Percentiles rank a stretch among this genome's conserved stretches.
These are phyloP conservation scores for Acrocephalus scirpaceus DNA, from an alignment of 2,797 vertebrate genomes.

Conservation along the genomic window DNA sequence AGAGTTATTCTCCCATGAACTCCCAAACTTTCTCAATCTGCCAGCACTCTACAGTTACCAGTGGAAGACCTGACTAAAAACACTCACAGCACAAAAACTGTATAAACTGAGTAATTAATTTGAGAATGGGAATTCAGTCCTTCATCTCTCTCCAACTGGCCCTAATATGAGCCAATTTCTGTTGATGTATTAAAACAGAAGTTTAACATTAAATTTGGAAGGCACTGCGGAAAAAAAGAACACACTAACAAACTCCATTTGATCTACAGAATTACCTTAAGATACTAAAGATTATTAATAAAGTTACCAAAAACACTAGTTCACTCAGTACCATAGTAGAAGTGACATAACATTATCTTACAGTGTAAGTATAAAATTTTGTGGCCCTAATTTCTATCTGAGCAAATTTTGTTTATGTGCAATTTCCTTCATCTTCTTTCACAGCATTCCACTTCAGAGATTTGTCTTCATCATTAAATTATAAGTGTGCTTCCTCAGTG, in stretches of 20 bases:
- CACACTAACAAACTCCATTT: neutral
- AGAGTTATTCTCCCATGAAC: neutral
- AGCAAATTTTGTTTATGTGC: constrained; percentile 12
- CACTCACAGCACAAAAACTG: neutral
- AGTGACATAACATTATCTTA: neutral
- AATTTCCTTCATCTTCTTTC: neutral
- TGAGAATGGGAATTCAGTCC: neutral
- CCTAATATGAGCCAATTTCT: neutral
- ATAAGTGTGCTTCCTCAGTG: neutral
- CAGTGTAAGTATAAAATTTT: neutral
- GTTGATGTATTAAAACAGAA: neutral
- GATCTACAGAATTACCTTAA: neutral
- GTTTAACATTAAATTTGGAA: neutral
- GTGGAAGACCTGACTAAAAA: neutral
- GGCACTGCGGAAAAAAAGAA: constrained; percentile 4
- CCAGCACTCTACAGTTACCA: neutral
- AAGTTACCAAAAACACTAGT: neutral
- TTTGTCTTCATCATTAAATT: neutral
- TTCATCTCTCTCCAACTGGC: neutral
- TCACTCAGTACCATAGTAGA: neutral
- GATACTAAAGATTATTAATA: neutral
- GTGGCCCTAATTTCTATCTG: neutral
- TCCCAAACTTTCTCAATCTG: neutral
- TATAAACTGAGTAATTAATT: neutral
- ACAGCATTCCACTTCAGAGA: neutral